Base-by-base conservation (phyloP, 2,888 invertebrate genomes). In the Stramonita haemastoma region DNA sequence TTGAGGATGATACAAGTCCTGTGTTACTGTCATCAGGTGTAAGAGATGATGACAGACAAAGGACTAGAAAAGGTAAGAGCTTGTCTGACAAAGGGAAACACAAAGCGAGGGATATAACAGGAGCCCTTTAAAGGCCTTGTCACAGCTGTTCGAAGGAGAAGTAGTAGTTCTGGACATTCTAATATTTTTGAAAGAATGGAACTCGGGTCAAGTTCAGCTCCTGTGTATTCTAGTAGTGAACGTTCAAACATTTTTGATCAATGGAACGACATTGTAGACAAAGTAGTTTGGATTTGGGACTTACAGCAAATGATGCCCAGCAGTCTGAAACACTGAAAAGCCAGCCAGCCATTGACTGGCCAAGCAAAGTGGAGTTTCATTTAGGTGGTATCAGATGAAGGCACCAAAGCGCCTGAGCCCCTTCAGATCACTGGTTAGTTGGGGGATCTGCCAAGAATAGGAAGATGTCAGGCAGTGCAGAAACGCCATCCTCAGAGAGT, bases 111-210 rank as follows among this genome's bases (percentile, higher is more conserved):
- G 81, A 46, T 5, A 83, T 0, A 26, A 17, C 26, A 19, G 46
- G 15, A 13, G 29, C 81, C 46, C 5, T 36, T 46, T 19, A 83
- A 83, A 83, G 22, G 46, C 22, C 6, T 46, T 83, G 36, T 46
- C 26, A 46, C 1, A 36, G 36, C 29, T 22, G 46, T 5, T 36
- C 19, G 13, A 36, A 83, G 46, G 29, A 83, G 81, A 83, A 83
- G 46, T 22, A 83, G 81, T 29, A 46, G 81, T 26, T 83, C 46
- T 29, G 81, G 46, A 46, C 81, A 29, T 83, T 29, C 81, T 17
- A 83, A 83, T 26, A 83, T 83, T 36, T 83, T 83, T 83, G 81
- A 83, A 83, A 83, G 81, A 46, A 83, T 83, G 81, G 81, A 83
- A 46, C 81, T n/a, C 22, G 36, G 81, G 26, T 8, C 81, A 19